Evolutionary conservation across 2,797 vertebrate species (phyloP).

Genomic region (Sebastes variabilis): DNA sequence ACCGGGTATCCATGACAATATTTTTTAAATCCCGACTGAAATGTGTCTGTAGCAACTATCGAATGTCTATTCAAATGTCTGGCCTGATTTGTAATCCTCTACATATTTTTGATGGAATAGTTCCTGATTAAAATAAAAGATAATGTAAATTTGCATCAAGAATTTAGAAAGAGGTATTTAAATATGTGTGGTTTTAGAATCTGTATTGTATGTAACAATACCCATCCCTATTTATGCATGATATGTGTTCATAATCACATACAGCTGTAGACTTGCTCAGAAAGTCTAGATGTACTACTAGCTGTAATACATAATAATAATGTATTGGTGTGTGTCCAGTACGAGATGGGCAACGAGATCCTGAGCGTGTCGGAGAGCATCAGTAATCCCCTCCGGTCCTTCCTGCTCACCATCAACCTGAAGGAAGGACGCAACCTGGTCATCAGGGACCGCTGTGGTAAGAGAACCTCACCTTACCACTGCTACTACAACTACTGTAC

Average conservation of each 20-base stretch:
- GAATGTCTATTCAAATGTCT: not conserved
- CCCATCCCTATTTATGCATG: no score
- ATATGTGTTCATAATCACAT: not conserved
- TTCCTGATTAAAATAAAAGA: not conserved
- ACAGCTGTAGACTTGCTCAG: not conserved
- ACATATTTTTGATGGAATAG: not conserved
- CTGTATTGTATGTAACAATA: no score
- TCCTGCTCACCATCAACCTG: conserved; percentile 90
- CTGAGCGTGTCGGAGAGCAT: not conserved
- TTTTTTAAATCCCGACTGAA: not conserved
- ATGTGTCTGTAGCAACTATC: not conserved
- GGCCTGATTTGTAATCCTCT: not conserved
- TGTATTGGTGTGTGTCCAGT: conserved; percentile 51
- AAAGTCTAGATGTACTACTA: not conserved
- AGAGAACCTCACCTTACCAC: conserved; percentile 23
- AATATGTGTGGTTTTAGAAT: not conserved
- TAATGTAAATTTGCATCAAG: not conserved
- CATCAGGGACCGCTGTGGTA: conserved; percentile 95
- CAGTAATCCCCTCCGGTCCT: conserved; percentile 67
- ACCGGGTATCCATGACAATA: not conserved
- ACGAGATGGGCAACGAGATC: conserved; percentile 58
- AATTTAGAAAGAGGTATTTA: not conserved
- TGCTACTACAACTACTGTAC: not conserved
- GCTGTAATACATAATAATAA: not conserved
- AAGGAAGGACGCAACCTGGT: conserved; percentile 93